Base-by-base conservation (phyloP, 2,797 vertebrate genomes). In the Percopsis omiscomaycus region DNA sequence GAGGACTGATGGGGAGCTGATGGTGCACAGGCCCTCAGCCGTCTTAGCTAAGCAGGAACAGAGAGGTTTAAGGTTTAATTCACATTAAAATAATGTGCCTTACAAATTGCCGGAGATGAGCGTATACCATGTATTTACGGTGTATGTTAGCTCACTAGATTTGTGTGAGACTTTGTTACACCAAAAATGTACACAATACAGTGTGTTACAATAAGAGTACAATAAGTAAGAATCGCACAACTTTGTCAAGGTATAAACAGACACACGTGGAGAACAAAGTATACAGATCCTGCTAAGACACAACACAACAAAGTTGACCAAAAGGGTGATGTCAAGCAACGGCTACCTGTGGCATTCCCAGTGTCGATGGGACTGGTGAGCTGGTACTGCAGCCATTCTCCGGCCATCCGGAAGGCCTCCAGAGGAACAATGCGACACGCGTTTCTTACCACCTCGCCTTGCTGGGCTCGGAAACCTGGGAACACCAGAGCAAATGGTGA, bases 391-490 rank as follows among this genome's bases (percentile, higher is more conserved):
- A 98, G 81, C 95, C 95, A 98, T 51, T 98, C 96, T 0, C 91
- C 91, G 46, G 95, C 94, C 78, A 97, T 94, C 71, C 92, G 93
- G 84, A 99, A 98, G 64, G 95, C 94, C 64, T 97, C 94, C 6
- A 92, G 87, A 5, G 97, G 94, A 71, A 94, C 92, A 50, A 98
- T 88, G 60, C 94, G 95, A 86, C 95, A 96, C 0, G 94, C 93
- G 53, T 86, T 86, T 68, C 96, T 94, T 79, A 98, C 87, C 61
- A 95, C 93, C 28, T 96, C 95, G 47, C 95, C 95, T 71, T 96
- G 95, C 74, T 95, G 94, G 2, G 94, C 94, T 81, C 95, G 91
- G 81, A 95, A 98, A 68, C 94, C 97, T 99, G 87, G n/a, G 47
- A 60, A 29, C n/a, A 72, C 2, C 5, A 63, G 65, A 22, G 60